Evolutionary conservation across 2,113 vertebrate species (phyloP), one percentile per base, ranked within the genome.

Genomic region (Nannobrachium achirus): DNA sequence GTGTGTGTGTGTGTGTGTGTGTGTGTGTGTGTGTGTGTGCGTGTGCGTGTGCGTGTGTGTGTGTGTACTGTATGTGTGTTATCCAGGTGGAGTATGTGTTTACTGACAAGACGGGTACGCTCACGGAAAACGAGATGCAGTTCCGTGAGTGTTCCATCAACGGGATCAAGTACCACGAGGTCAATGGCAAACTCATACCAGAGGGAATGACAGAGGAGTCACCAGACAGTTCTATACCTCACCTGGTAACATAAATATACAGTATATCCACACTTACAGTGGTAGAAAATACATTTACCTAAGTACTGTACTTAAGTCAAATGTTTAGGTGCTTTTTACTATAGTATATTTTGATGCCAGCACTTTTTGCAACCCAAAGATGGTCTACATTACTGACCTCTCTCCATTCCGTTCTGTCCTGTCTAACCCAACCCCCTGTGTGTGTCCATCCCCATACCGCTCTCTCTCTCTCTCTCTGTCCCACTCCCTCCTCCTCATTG

Each of bases 91-190:
- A 99, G 60, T 99, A 99, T 49, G 95, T 99, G 61, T 98, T 99
- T 71, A 99, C 98, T 55, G 98, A 99, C 89, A 99, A 99, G 89
- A 99, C 98, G 0, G 97, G 97, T 25, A 98, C 97, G 0, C 84
- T 99, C 63, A 99, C 98, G n/a, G 97, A 99, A 92, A 99, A 99
- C 52, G 97, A 97, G 88, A 99, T 99, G 97, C 95, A 96, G 15
- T 99, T 99, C 90, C 95, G 95, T 0, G 96, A 99, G 80, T 99
- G 97, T 80, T 98, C 97, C 50, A 94, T 99, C 81, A 97, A 95
- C 64, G 98, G 98, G 60, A 80, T 94, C 65, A 99, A 99, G 73
- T 99, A 97, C 88, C 94, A 96, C 80, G 97, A 99, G 89, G 92
- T 97, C 66, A 97, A 96, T 50, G 94, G 95, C 62, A 97, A 92